These are phyloP conservation scores for Rotaria sp. DNA, from an alignment of 2,888 invertebrate species.

Conservation along the genomic window DNA sequence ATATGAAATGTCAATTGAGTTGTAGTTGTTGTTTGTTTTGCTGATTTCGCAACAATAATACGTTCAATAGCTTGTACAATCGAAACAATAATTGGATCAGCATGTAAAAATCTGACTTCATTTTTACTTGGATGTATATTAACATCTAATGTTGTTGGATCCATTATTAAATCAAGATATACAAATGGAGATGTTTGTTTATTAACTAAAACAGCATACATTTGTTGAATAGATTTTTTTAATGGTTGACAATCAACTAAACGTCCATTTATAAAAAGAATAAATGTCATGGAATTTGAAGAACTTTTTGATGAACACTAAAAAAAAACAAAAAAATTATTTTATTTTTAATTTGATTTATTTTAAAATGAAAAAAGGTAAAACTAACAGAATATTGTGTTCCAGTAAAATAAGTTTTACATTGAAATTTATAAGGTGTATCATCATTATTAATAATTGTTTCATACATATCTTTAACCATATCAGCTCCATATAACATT, in stretches of 20 bases:
- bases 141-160: slow-evolving; percentile 38
- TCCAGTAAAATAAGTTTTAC: slow-evolving; percentile 32
- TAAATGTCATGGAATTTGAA: slow-evolving; percentile 31
- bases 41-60: slow-evolving; percentile 18
- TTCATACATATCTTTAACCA: slow-evolving; percentile 34
- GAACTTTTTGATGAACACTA: not conserved
- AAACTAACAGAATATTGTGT: not conserved
- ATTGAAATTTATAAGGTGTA: slow-evolving; percentile 33
- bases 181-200: slow-evolving; percentile 37
- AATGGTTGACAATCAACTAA: slow-evolving; percentile 40
- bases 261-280: slow-evolving; percentile 40
- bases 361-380: not conserved
- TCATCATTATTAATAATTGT: slow-evolving; percentile 28
- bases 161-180: slow-evolving; percentile 39
- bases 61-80: slow-evolving; percentile 37
- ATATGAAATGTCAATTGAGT: slow-evolving; percentile 1
- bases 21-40: not conserved
- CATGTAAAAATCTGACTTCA: slow-evolving; percentile 38
- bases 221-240: slow-evolving; percentile 34
- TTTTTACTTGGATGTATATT: slow-evolving; percentile 41
- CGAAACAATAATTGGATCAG: slow-evolving; percentile 34
- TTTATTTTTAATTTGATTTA: not conserved
- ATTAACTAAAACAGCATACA: slow-evolving; percentile 27
- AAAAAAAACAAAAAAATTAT: not conserved
- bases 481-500: slow-evolving; percentile 30